Base-by-base conservation (phyloP, 1,140 invertebrate species). In the Panagrolaimus sp. region DNA sequence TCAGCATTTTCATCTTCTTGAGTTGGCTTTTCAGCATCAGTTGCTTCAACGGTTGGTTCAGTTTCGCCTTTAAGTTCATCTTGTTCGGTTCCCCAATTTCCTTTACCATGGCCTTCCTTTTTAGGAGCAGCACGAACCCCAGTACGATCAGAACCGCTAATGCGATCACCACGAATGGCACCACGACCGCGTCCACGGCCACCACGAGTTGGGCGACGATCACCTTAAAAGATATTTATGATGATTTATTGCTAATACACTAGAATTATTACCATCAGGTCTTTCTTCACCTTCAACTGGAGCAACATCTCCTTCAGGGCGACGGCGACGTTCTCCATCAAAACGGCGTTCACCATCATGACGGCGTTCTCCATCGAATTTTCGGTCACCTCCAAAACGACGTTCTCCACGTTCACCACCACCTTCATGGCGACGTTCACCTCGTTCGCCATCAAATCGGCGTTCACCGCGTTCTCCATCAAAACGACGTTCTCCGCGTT, bases 1-100 rank as follows among this genome's bases (percentile, higher is more conserved):
- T 72, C 67, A 17, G 62, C 47, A 14, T 45, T 38, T 24, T 71
- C 67, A 2, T 24, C 52, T 3, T 69, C 68, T 14, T 43, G 21
- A 62, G 52, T 28, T 7, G 21, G 43, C 8, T 67, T 68, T 24
- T 71, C 38, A 24, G 44, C 24, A 8, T 8, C 70, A n/a, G 24
- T n/a, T n/a, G 15, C 58, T 17, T 72, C 69, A 43, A n/a, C 43
- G 21, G 58, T 32, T 12, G 46, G 46, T 43, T 74, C 73, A 38
- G 73, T 74, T 52, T 75, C 73, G 2, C 73, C 73, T 21, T 47
- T 58, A 14, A 74, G 66, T 38, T 74, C 63, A 28, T 75, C 73
- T 24, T 72, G 15, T 6, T 48, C 38, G 46, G 58, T 68, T 0
- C 73, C 73, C 73, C 73, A 75, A 45, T 75, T 75, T 12, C 69